Base-by-base conservation (phyloP, 2,113 vertebrate species). In the Brevimyrus niger region DNA sequence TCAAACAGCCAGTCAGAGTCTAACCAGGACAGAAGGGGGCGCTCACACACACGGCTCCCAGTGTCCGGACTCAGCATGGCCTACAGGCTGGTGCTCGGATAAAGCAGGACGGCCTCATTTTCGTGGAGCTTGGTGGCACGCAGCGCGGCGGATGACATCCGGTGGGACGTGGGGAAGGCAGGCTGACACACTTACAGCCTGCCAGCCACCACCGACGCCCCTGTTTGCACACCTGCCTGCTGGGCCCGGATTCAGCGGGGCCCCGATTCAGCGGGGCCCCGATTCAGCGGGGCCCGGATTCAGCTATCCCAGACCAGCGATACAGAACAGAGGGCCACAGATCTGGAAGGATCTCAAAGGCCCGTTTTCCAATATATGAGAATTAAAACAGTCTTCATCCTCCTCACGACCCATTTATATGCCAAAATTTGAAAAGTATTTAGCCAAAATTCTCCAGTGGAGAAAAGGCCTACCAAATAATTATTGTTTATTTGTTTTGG, bases 181-280 rank as follows among this genome's bases (percentile, higher is more conserved):
- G 87, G 27, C 65, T 76, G 87, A 88, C 87, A 88, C 87, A 88
- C 65, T 88, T 88, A 51, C n/a, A 69, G 65, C 10, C 58, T 27
- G 55, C 46, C 38, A 42, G 85, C 47, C 47, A 35, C 3, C 51
- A 2, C 35, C 46, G n/a, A 31, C 17, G 46, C 65, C 47, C 65
- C 87, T 21, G 87, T 73, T 73, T 88, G 38, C 15, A 27, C 61
- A 88, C 61, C 87, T 73, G 87, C 55, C 23, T 73, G 46, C 46
- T 48, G 87, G 61, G 61, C 35, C n/a, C 7, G 11, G 42, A 73
- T 76, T 76, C 46, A 88, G 47, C 87, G n/a, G n/a, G n/a, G n/a
- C n/a, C n/a, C n/a, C n/a, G n/a, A n/a, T n/a, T n/a, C n/a, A n/a
- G n/a, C n/a, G n/a, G n/a, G n/a, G n/a, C n/a, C n/a, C n/a, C n/a